Evolutionary conservation across 1,140 invertebrate genomes (phyloP).

Genomic region (Antheraea mylitta): DNA sequence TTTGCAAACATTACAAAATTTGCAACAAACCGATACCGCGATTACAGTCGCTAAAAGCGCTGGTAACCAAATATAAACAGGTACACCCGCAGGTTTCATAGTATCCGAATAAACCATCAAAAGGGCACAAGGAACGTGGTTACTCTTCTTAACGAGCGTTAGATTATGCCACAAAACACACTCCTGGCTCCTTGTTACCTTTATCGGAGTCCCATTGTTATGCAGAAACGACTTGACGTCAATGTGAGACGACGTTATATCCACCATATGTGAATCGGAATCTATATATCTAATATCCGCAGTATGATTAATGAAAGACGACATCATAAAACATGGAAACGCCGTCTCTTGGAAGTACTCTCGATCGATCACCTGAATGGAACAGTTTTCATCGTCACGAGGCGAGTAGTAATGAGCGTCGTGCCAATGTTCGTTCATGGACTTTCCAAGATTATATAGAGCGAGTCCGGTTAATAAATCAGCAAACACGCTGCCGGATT

Average conservation of each 20-base stretch:
- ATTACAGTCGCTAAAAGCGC: constrained; percentile 43
- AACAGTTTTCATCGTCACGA: constrained; percentile 51
- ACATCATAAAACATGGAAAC: constrained; percentile 62
- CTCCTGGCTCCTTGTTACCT: constrained; percentile 51
- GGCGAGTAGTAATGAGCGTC: constrained; percentile 40
- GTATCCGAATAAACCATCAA: constrained; percentile 61
- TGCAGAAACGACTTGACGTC: constrained; percentile 48
- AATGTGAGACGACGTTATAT: constrained; percentile 54
- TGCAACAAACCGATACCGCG: constrained; percentile 45
- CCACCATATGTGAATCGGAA: constrained; percentile 33
- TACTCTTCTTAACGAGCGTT: constrained; percentile 41
- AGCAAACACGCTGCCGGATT: constrained; percentile 50
- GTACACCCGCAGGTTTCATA: constrained; percentile 58
- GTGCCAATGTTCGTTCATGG: constrained; percentile 41
- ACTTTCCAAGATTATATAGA: constrained; percentile 61
- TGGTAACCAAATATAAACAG: constrained; percentile 65
- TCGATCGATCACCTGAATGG: constrained; percentile 53
- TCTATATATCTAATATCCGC: constrained; percentile 27
- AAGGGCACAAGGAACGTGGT: constrained; percentile 53
- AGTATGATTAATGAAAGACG: constrained; percentile 47
- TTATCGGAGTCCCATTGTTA: constrained; percentile 37
- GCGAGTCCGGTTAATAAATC: constrained; percentile 56
- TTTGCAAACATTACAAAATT: constrained; percentile 35
- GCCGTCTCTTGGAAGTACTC: constrained; percentile 51
- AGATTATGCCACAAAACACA: constrained; percentile 65